Base-by-base conservation (phyloP, 2,888 invertebrate species). In the Ligdia adustata region DNA sequence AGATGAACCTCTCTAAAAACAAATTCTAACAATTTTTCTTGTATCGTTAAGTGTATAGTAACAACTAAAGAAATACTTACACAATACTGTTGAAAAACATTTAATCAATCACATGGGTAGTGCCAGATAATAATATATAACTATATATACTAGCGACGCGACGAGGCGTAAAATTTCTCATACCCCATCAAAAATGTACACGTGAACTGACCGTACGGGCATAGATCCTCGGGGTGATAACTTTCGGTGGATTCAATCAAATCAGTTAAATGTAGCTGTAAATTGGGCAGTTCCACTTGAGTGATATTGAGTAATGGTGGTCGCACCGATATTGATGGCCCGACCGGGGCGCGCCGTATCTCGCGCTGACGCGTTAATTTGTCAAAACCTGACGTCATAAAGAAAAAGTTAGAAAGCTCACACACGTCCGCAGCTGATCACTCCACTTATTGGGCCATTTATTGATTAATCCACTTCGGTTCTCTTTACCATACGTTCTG, bases 211-310 rank as follows among this genome's bases (percentile, higher is more conserved):
- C 62, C 64, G 55, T 55, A 55, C 64, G 60, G 57, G 57, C 55
- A 46, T 58, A 58, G 43, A 58, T 55, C 62, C 63, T 49, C 41
- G 54, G 67, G 69, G 79, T 72, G 76, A 80, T 82, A 82, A 80
- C 78, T 82, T 79, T 77, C 66, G 70, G 71, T 71, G 79, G 76
- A 81, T 83, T 85, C 81, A 82, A 86, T 86, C 84, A 83, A 82
- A 84, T 86, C 82, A 83, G 84, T 86, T 82, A 86, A 88, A 87
- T 84, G 85, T 86, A 83, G 83, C 86, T 84, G 85, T 80, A 85
- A 88, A 88, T 87, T 84, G 84, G 80, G 75, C 82, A 85, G 86
- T 87, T 85, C 80, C 85, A 84, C 82, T 82, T 80, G 82, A 84
- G 74, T 77, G 86, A 76, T 85, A 81, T 82, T 88, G 87, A 88